These are phyloP conservation scores for Tricholauxania praeusta DNA, from an alignment of 2,888 invertebrate genomes.

Conservation along the genomic window DNA sequence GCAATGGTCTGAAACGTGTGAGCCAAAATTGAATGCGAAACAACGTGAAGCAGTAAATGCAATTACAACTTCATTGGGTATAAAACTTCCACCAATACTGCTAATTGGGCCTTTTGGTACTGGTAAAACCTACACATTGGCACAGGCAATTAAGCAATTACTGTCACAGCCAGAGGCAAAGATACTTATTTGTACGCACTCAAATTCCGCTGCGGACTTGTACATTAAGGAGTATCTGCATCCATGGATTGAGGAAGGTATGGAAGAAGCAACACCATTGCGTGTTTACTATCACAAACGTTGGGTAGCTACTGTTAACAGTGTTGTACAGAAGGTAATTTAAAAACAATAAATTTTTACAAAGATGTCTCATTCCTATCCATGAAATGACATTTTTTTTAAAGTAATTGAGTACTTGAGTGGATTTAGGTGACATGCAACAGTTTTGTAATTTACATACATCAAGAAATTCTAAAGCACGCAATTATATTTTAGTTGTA, in stretches of 20 bases:
- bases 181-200: constrained; percentile 87
- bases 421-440: too few species aligned
- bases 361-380: not conserved
- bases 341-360: not conserved
- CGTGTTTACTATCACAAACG: constrained; percentile 85
- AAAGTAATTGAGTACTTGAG: too few species aligned
- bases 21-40: constrained; percentile 78
- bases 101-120: constrained; percentile 88
- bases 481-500: too few species aligned
- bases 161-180: constrained; percentile 74
- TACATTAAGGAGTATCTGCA: constrained; percentile 88
- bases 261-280: constrained; percentile 77
- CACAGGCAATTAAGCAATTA: constrained; percentile 79
- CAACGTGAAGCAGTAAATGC: constrained; percentile 84
- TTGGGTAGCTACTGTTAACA: constrained; percentile 83
- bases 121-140: constrained; percentile 87
- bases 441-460: too few species aligned
- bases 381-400: too few species aligned
- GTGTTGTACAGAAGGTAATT: constrained; percentile 74
- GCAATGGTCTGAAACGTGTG: constrained; percentile 76
- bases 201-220: constrained; percentile 87
- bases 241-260: constrained; percentile 77
- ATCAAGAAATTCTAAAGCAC: too few species aligned
- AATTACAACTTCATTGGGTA: constrained; percentile 76
- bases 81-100: constrained; percentile 77